These are phyloP conservation scores for Epinephelus fuscoguttatus DNA, from an alignment of 2,113 vertebrate species.

Conservation along the genomic window DNA sequence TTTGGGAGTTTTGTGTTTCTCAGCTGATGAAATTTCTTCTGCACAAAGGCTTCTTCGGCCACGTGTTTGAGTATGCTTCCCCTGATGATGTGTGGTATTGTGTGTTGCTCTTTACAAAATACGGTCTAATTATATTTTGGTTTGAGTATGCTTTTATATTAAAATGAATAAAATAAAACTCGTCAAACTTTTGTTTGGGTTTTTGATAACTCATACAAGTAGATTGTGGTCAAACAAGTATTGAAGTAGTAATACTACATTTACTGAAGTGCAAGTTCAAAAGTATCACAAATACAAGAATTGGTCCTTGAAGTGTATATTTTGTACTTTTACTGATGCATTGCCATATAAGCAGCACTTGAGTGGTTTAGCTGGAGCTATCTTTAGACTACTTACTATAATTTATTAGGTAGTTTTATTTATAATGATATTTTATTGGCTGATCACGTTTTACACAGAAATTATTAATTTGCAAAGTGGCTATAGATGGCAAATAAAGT, in stretches of 20 bases:
- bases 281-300: not conserved
- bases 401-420: not conserved
- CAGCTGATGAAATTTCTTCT: slow-evolving; percentile 46
- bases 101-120: slow-evolving; percentile 72
- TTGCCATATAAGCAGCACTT: too few species aligned
- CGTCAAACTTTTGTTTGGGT: slow-evolving; percentile 43
- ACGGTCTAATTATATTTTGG: slow-evolving; percentile 76
- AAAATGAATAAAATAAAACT: slow-evolving; percentile 76
- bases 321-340: not conserved
- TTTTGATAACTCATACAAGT: slow-evolving; percentile 24
- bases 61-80: slow-evolving; percentile 58
- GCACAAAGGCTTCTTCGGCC: slow-evolving; percentile 41
- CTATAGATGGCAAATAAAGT: not conserved
- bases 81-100: slow-evolving; percentile 65
- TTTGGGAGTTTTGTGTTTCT: slow-evolving; percentile 33
- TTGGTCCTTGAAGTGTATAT: not conserved
- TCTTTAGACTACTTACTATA: not conserved
- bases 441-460: not conserved
- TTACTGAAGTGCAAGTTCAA: too few species aligned
- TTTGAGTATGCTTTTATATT: slow-evolving; percentile 76
- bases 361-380: not conserved
- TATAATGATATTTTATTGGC: not conserved
- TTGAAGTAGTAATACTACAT: not conserved
- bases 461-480: not conserved
- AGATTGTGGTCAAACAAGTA: not conserved